phyloP scores from a whole-genome alignment of 2,113 vertebrate species.

The Zosterops hypoxanthus region DNA sequence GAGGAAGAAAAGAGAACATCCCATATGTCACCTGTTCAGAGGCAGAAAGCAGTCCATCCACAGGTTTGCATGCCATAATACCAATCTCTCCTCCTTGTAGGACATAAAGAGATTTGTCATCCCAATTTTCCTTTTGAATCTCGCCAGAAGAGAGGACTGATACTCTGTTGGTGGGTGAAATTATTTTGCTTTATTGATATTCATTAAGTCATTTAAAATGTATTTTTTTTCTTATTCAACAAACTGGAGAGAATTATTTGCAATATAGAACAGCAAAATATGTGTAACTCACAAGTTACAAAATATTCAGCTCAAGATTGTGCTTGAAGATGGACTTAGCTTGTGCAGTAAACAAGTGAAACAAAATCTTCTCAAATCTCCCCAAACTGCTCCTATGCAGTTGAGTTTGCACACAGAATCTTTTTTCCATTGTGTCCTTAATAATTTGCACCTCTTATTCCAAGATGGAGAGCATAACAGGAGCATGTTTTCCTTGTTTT shows the following conservation, averaged over 20 bases:
- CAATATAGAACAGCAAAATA: background rate
- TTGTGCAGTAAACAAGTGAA: background rate
- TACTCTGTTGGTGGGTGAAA: background rate
- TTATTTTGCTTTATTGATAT: background rate
- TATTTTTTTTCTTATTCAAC: background rate
- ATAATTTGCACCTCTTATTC: background rate
- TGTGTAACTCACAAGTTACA: background rate
- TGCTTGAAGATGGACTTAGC: background rate
- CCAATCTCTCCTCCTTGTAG: background rate
- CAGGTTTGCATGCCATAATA: background rate
- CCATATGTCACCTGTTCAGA: background rate
- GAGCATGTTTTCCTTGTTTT: background rate
- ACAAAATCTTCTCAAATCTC: background rate
- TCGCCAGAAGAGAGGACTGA: background rate
- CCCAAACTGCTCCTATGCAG: background rate
- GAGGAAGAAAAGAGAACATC: background rate
- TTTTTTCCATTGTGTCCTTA: background rate
- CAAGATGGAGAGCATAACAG: background rate
- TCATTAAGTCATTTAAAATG: background rate
- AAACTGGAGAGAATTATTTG: background rate
- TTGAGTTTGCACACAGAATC: background rate
- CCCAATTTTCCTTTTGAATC: background rate
- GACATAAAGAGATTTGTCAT: background rate
- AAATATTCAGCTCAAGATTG: background rate
- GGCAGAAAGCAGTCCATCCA: background rate